These are phyloP conservation scores for Polypterus bichir DNA, from an alignment of 2,113 vertebrate species.

Conservation along the genomic window DNA sequence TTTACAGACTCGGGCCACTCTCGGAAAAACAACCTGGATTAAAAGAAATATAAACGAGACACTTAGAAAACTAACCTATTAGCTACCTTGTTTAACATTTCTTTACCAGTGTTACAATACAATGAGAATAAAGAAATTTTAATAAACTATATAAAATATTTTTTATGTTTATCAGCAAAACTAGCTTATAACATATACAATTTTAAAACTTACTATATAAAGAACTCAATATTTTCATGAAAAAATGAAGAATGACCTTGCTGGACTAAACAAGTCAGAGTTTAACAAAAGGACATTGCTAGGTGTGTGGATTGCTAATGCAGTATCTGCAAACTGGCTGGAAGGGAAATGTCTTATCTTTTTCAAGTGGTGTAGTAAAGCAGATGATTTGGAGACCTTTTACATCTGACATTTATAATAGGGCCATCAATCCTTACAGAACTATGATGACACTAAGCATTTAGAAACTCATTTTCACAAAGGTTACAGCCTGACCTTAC, in stretches of 20 bases:
- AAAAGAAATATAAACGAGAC: neutral
- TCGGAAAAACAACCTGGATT: constrained; percentile 82
- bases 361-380: constrained; percentile 27
- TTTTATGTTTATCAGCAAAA: too few species aligned
- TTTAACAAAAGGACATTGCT: neutral
- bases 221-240: too few species aligned
- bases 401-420: constrained; percentile 37
- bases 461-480: constrained; percentile 57
- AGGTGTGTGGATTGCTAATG: neutral
- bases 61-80: neutral
- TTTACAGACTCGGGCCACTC: constrained; percentile 91
- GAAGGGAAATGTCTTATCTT: neutral
- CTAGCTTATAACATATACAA: too few species aligned
- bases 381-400: constrained; percentile 47
- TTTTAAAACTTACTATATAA: too few species aligned
- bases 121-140: too few species aligned
- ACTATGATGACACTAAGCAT: constrained; percentile 37
- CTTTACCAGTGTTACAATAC: neutral
- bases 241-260: too few species aligned
- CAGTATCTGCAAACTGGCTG: neutral
- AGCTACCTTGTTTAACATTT: neutral
- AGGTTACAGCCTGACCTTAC: constrained; percentile 27
- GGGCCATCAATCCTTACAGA: constrained; percentile 51
- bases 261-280: neutral
- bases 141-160: too few species aligned